Conservation (phyloP, 2,113 vertebrate genomes). For the Osmerus mordax region DNA sequence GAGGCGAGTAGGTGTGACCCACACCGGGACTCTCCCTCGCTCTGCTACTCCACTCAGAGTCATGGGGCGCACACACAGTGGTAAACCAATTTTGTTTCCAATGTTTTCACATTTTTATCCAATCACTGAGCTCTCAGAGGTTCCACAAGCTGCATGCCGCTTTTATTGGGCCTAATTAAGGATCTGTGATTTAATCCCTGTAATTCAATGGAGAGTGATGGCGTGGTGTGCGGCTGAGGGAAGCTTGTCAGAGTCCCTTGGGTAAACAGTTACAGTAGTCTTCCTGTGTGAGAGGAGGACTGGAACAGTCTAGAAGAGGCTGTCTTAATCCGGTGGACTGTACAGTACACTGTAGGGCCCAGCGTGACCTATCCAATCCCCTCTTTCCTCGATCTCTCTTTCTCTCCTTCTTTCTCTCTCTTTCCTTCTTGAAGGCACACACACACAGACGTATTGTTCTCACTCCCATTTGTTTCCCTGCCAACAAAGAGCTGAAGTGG, state of each 20-base stretch:
- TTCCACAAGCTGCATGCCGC: slow-evolving; percentile 66
- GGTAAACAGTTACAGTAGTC: not conserved
- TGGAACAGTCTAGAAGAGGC: not conserved
- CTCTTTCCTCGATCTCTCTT: not conserved
- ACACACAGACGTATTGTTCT: slow-evolving; percentile 35
- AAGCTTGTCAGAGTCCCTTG: no score
- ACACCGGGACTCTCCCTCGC: slow-evolving; percentile 47
- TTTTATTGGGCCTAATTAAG: slow-evolving; percentile 77
- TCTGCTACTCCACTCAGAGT: slow-evolving; percentile 54
- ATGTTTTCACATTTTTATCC: slow-evolving; percentile 74
- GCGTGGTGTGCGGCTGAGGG: not conserved
- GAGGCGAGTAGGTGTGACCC: slow-evolving; percentile 68
- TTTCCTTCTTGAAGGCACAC: no score
- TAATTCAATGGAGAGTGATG: slow-evolving; percentile 67
- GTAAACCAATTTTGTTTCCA: slow-evolving; percentile 75
- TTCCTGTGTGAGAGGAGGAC: not conserved
- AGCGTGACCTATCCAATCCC: no score
- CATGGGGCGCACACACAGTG: slow-evolving; percentile 60
- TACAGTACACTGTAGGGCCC: no score
- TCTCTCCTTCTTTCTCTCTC: no score
- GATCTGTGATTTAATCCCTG: slow-evolving; percentile 75
- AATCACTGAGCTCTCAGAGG: slow-evolving; percentile 68
- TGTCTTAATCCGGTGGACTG: no score
- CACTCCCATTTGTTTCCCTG: slow-evolving; percentile 44
- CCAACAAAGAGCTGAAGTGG: slow-evolving; percentile 44